phyloP scores from a whole-genome alignment of 2,797 vertebrate species.

The Toxotes lorentzi region DNA sequence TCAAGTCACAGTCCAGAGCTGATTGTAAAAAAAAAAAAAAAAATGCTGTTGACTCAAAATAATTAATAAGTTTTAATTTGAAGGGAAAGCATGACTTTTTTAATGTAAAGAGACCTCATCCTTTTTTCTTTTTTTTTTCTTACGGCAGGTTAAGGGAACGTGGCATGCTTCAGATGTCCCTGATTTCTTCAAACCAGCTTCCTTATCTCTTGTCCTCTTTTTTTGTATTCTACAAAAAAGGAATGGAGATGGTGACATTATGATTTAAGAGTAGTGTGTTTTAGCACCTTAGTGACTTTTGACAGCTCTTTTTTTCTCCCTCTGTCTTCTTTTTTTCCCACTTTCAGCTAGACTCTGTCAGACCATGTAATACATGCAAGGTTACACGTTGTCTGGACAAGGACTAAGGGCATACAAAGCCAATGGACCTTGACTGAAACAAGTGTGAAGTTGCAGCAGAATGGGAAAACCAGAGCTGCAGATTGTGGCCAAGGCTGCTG shows the following conservation, averaged over 20 bases:
- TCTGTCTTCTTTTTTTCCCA: constrained; percentile 51
- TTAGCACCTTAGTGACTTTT: constrained; percentile 71
- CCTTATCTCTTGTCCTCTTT: constrained; percentile 53
- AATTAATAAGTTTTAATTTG: constrained; percentile 56
- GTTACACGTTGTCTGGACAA: constrained; percentile 75
- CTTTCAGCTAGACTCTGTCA: constrained; percentile 70
- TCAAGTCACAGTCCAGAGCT: constrained; percentile 37
- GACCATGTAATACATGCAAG: constrained; percentile 78
- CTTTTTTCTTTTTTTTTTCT: constrained; percentile 18
- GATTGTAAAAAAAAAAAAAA: constrained; percentile 49
- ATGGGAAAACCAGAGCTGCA: constrained; percentile 56
- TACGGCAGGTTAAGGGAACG: constrained; percentile 32
- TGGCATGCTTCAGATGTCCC: constrained; percentile 26
- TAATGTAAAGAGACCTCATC: constrained; percentile 47
- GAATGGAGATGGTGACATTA: constrained; percentile 71
- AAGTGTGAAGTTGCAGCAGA: constrained; percentile 75
- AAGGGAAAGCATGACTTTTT: constrained; percentile 67
- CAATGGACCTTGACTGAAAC: constrained; percentile 80
- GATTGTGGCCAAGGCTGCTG: constrained; percentile 65
- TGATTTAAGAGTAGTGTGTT: constrained; percentile 74
- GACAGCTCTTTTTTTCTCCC: constrained; percentile 66
- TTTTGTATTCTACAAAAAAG: constrained; percentile 46
- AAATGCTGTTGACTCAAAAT: constrained; percentile 49
- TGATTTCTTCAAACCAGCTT: constrained; percentile 45
- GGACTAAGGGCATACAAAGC: constrained; percentile 74